Percentiles rank a stretch among this genome's conserved stretches.
Evolutionary conservation across 2,113 vertebrate genomes (phyloP).

Genomic region (Daboia siamensis): DNA sequence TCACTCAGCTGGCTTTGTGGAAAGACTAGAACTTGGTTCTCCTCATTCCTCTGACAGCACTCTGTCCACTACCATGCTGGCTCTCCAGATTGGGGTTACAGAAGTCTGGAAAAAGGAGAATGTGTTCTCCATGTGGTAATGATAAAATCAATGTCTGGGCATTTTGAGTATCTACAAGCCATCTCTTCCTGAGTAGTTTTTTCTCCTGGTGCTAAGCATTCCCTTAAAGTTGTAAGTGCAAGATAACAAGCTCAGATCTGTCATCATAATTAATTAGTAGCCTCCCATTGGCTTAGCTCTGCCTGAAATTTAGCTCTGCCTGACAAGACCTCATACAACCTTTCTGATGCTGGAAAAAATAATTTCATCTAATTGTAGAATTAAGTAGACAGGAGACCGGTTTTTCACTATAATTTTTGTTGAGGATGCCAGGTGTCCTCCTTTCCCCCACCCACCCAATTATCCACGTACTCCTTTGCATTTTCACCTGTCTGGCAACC

Average conservation of each 20-base stretch:
- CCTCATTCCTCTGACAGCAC: not conserved
- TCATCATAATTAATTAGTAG: not conserved
- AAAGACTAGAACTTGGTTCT: not conserved
- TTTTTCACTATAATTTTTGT: not conserved
- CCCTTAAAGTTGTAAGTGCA: not conserved
- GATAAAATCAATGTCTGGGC: not conserved
- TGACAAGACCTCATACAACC: not conserved
- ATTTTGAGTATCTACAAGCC: not conserved
- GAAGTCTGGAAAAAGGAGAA: not conserved
- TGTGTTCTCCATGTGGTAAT: not conserved
- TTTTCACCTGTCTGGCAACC: not conserved
- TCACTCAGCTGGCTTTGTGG: not conserved
- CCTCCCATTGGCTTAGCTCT: not conserved
- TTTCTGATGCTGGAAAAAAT: not conserved
- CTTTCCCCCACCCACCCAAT: not conserved
- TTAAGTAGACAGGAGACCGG: not conserved
- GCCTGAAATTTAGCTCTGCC: too few relatives aligned
- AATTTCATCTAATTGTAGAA: not conserved
- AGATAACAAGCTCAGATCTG: not conserved
- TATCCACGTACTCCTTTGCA: not conserved
- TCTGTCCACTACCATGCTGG: not conserved
- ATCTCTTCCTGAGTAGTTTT: not conserved
- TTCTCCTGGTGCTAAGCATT: not conserved
- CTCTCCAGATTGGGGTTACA: not conserved
- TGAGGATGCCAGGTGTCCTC: not conserved